A percentile compares a stretch with the other conserved stretches of the same genome.
phyloP scores from a whole-genome alignment of 2,797 vertebrate genomes.

The Neosilurus hyrtlii region DNA sequence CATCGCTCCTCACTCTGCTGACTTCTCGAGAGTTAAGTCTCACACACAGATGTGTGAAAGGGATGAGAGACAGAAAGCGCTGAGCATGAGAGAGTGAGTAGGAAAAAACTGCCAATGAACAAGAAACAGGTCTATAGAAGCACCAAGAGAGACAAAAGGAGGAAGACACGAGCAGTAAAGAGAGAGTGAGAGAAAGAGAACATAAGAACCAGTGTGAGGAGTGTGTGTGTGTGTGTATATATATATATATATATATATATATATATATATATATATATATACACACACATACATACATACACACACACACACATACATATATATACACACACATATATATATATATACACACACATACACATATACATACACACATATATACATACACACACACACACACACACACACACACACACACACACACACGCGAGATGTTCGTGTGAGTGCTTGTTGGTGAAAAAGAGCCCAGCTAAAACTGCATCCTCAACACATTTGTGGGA shows the following conservation, averaged over 20 bases:
- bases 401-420: too few relatives aligned
- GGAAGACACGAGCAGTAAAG: slow-evolving; percentile 6
- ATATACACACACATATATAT: too few relatives aligned
- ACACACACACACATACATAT: too few relatives aligned
- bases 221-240: neutral
- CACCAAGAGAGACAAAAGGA: slow-evolving; percentile 27
- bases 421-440: neutral
- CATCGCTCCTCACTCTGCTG: slow-evolving; percentile 67
- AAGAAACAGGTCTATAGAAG: slow-evolving; percentile 5
- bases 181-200: slow-evolving; percentile 38
- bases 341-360: too few relatives aligned
- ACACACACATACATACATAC: too few relatives aligned
- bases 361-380: too few relatives aligned
- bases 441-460: slow-evolving; percentile 52
- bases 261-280: neutral
- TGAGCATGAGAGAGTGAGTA: slow-evolving; percentile 64
- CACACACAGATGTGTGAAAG: slow-evolving; percentile 48
- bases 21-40: slow-evolving; percentile 63
- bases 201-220: slow-evolving; percentile 34
- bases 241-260: neutral
- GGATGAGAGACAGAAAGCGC: slow-evolving; percentile 66
- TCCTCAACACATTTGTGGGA: slow-evolving; percentile 78
- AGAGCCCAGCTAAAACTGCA: slow-evolving; percentile 72
- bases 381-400: too few relatives aligned
- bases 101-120: slow-evolving; percentile 14